These are phyloP conservation scores for Odocoileus virginianus DNA, from an alignment of 2,113 vertebrate genomes.

Conservation along the genomic window DNA sequence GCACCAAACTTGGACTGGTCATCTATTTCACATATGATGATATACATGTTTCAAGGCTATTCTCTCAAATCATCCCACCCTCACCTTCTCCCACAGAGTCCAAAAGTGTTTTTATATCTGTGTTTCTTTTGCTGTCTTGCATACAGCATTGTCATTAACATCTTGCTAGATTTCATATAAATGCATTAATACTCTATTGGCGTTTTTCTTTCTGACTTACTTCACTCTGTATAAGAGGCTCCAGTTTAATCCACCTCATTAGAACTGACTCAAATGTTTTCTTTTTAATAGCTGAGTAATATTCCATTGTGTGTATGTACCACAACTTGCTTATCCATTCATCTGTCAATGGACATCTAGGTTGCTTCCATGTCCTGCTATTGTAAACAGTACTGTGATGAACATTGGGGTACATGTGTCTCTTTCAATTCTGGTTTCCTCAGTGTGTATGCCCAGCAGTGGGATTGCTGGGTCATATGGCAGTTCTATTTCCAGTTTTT, in stretches of 20 bases:
- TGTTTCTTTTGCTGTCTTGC: background rate
- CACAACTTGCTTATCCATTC: background rate
- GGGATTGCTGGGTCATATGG: background rate
- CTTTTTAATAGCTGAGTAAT: background rate
- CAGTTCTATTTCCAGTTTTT: background rate
- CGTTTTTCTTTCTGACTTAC: background rate
- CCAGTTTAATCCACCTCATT: background rate
- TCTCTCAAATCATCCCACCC: background rate
- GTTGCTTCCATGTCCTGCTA: background rate
- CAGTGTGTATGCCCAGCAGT: accelerated
- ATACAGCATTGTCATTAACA: background rate
- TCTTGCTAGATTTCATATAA: background rate
- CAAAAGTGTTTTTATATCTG: background rate
- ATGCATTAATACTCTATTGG: background rate
- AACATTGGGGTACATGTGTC: background rate
- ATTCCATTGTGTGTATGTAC: background rate
- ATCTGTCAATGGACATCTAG: background rate
- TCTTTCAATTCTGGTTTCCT: background rate
- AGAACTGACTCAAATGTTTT: background rate
- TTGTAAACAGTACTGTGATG: background rate
- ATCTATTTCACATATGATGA: background rate
- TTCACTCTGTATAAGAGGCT: background rate
- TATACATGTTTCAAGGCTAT: background rate
- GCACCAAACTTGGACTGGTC: background rate
- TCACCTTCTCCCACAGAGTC: background rate